Percentiles rank a stretch among this genome's conserved stretches.
These are phyloP conservation scores for Pipistrellus nathusii DNA, from an alignment of 2,797 vertebrate species.

Conservation along the genomic window DNA sequence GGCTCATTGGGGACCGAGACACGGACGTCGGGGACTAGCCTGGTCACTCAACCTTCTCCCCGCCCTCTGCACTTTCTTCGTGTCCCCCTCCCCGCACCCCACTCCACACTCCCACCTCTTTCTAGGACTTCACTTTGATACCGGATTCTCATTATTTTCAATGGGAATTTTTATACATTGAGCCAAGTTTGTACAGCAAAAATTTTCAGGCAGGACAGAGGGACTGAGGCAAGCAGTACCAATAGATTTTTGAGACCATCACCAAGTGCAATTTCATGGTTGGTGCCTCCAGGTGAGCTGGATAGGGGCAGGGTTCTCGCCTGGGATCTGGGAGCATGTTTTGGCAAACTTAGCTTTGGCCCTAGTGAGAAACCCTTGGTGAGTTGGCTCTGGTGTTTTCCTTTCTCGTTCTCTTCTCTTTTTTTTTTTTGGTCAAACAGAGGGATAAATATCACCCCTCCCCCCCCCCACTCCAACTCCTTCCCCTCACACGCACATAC, in stretches of 20 bases:
- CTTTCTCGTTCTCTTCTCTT: neutral
- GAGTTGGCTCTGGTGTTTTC: constrained; percentile 31
- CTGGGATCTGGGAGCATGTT: constrained; percentile 41
- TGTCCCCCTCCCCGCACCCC: constrained; percentile 59
- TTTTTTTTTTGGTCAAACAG: constrained; percentile 43
- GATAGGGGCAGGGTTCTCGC: neutral
- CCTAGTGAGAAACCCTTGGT: constrained; percentile 62
- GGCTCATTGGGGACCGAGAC: constrained; percentile 98
- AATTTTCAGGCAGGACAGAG: constrained; percentile 83
- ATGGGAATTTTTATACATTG: constrained; percentile 93
- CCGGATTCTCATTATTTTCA: constrained; percentile 97
- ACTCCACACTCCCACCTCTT: constrained; percentile 60
- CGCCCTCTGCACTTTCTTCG: constrained; percentile 75
- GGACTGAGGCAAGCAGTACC: constrained; percentile 76
- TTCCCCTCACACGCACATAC: no score
- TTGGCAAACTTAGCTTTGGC: constrained; percentile 54
- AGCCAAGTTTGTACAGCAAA: constrained; percentile 86
- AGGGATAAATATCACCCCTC: neutral
- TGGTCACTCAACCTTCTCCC: constrained; percentile 71
- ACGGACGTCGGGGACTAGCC: constrained; percentile 93
- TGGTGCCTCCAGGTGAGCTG: constrained; percentile 60
- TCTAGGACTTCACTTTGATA: constrained; percentile 86
- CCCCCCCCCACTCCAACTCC: fast-evolving
- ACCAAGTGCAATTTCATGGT: constrained; percentile 88
- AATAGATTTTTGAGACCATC: constrained; percentile 84